A percentile compares a stretch with the other conserved stretches of the same genome.
phyloP scores from a whole-genome alignment of 2,888 invertebrate species.

The Eilema depressum region DNA sequence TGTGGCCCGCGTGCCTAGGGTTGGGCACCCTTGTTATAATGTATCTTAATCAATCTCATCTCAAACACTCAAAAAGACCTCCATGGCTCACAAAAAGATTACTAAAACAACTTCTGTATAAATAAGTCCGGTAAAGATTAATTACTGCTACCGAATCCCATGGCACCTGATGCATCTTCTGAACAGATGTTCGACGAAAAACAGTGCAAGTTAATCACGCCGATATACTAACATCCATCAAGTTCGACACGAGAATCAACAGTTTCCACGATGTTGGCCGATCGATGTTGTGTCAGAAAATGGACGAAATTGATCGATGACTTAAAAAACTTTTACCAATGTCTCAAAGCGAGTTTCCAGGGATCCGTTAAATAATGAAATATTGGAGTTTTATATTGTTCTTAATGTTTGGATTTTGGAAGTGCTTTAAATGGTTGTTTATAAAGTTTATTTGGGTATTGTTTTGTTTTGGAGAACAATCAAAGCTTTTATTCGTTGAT shows the following conservation, averaged over 20 bases:
- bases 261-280: slow-evolving; percentile 32
- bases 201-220: slow-evolving; percentile 27
- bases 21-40: no score
- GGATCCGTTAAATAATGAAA: slow-evolving; percentile 44
- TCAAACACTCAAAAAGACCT: neutral
- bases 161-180: slow-evolving; percentile 4
- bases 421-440: slow-evolving; percentile 31
- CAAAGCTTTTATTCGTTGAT: neutral
- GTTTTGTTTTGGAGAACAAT: neutral
- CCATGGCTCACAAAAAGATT: neutral
- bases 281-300: slow-evolving; percentile 50
- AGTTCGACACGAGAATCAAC: slow-evolving; percentile 40
- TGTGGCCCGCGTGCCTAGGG: no score
- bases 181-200: slow-evolving; percentile 1
- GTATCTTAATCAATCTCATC: neutral
- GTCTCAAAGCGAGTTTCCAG: slow-evolving; percentile 37
- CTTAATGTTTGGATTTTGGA: slow-evolving; percentile 32
- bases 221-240: slow-evolving; percentile 44
- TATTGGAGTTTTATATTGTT: slow-evolving; percentile 43
- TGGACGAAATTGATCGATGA: slow-evolving; percentile 53
- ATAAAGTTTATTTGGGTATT: slow-evolving; percentile 9
- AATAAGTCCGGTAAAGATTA: slow-evolving; percentile 5
- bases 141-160: slow-evolving; percentile 12
- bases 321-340: slow-evolving; percentile 38
- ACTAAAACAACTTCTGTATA: neutral